Evolutionary conservation across 2,888 invertebrate genomes (phyloP).

Genomic region (Philhelius pedissequus): DNA sequence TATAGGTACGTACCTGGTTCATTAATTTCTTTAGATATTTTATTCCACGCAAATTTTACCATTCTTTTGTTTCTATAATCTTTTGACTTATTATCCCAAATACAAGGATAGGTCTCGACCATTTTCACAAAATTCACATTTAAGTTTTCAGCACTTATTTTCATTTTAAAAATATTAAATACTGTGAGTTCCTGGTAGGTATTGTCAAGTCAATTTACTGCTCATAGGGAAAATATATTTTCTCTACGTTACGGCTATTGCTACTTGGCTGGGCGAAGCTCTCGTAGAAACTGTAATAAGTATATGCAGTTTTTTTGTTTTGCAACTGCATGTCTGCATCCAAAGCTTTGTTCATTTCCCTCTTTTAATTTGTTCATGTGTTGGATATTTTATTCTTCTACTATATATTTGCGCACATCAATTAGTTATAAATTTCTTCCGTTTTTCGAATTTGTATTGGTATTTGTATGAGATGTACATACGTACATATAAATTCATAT

Average conservation of each 20-base stretch:
- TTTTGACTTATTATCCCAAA: conserved; percentile 8
- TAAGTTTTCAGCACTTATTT: conserved; percentile 1
- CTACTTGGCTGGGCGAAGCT: not conserved
- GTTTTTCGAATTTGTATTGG: too few relatives aligned
- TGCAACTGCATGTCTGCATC: not conserved
- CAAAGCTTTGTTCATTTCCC: not conserved
- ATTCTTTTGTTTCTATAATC: not conserved
- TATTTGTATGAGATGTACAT: too few relatives aligned
- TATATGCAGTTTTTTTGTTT: not conserved
- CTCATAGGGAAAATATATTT: too few relatives aligned
- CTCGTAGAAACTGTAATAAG: not conserved
- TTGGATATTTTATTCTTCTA: too few relatives aligned
- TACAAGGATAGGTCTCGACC: not conserved
- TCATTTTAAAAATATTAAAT: not conserved
- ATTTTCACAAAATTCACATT: conserved; percentile 26
- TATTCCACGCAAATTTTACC: not conserved
- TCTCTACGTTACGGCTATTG: too few relatives aligned
- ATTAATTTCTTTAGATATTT: not conserved
- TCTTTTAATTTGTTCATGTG: too few relatives aligned
- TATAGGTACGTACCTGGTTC: conserved; percentile 16
- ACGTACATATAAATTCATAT: too few relatives aligned
- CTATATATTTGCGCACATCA: too few relatives aligned
- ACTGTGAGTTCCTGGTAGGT: not conserved
- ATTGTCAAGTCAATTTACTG: too few relatives aligned
- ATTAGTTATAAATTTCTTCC: too few relatives aligned